These are phyloP conservation scores for Sminthurides bifidus DNA, from an alignment of 1,140 invertebrate genomes.

Conservation along the genomic window DNA sequence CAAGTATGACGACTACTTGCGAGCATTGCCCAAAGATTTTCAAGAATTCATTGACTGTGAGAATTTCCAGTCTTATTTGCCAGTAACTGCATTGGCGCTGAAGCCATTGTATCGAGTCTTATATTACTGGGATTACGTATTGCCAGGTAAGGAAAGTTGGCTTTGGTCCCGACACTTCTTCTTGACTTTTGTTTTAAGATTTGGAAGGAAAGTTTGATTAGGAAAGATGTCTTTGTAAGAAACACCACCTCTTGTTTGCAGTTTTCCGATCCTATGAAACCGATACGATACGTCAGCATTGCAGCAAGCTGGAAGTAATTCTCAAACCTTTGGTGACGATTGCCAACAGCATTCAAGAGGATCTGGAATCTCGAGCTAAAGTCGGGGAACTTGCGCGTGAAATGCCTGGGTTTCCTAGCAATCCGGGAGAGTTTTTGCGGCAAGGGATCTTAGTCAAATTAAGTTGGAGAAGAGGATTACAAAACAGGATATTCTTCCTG, in stretches of 20 bases:
- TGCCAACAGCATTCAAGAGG: slow-evolving; percentile 6
- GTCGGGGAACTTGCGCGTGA: slow-evolving; percentile 16
- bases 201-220: no score
- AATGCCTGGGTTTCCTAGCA: slow-evolving; percentile 21
- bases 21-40: background rate
- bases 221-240: no score
- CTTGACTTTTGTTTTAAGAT: no score
- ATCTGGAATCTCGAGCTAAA: slow-evolving; percentile 15
- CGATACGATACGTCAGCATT: slow-evolving; percentile 2
- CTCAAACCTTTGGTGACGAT: slow-evolving; percentile 5
- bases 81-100: background rate
- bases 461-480: slow-evolving; percentile 21
- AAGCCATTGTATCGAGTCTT: slow-evolving; percentile 14
- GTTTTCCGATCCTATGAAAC: slow-evolving; percentile 3
- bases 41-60: slow-evolving; percentile 4
- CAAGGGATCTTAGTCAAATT: slow-evolving; percentile 30
- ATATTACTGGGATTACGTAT: slow-evolving; percentile 3
- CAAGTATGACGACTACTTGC: slow-evolving; percentile 5
- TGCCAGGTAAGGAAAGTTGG: slow-evolving; percentile 9
- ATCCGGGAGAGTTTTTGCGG: slow-evolving; percentile 12
- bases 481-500: slow-evolving; percentile 29
- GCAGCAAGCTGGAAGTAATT: slow-evolving; percentile 8
- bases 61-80: slow-evolving; percentile 2
- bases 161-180: no score
- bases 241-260: no score